Evolutionary conservation across 2,113 vertebrate genomes (phyloP).

Genomic region (Cyphotilapia sp.): DNA sequence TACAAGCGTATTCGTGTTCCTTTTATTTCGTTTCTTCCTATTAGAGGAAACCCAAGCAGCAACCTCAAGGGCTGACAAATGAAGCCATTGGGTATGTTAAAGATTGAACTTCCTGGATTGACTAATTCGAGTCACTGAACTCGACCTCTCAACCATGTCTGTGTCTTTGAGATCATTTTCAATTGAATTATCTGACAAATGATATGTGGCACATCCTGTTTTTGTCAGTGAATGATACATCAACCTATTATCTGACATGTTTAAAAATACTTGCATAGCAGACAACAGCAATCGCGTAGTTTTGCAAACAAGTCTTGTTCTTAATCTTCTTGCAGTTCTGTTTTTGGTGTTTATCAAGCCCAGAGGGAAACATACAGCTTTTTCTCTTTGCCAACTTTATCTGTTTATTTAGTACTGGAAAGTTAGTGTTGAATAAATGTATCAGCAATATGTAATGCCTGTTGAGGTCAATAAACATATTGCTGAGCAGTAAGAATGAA

Average conservation of each 20-base stretch:
- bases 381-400: neutral
- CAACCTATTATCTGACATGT: neutral
- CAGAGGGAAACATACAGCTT: neutral
- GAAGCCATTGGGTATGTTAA: neutral
- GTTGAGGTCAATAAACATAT: neutral
- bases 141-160: neutral
- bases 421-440: neutral
- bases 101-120: neutral
- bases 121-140: neutral
- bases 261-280: neutral
- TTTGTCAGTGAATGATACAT: neutral
- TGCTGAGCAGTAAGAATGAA: neutral
- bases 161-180: neutral
- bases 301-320: neutral
- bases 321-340: neutral
- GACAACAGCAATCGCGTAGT: neutral
- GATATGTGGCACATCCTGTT: neutral
- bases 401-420: neutral
- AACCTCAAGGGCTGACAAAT: neutral
- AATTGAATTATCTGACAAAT: neutral
- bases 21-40: neutral
- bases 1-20: neutral
- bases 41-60: neutral
- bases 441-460: neutral
- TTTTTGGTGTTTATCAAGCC: neutral